Conservation (phyloP, 1,140 invertebrate species). For the Episyrphus balteatus region DNA sequence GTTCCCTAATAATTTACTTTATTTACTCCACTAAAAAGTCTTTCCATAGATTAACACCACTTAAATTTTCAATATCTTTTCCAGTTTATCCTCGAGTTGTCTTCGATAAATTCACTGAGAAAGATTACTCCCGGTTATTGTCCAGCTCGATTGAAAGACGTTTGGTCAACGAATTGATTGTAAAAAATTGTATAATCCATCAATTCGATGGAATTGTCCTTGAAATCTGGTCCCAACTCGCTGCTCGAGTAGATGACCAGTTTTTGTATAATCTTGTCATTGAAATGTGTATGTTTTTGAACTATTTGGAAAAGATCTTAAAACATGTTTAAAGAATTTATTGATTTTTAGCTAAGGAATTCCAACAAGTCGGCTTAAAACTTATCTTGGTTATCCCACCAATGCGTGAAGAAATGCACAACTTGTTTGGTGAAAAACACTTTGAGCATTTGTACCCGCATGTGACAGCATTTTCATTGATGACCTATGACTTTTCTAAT, state of each 20-base stretch:
- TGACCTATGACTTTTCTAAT: constrained; percentile 92
- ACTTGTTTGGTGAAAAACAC: constrained; percentile 64
- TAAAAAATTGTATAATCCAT: constrained; percentile 49
- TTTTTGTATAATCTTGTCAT: constrained; percentile 51
- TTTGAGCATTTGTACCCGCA: constrained; percentile 65
- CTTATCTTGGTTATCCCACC: constrained; percentile 80
- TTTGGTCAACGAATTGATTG: constrained; percentile 47
- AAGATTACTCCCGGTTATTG: constrained; percentile 55
- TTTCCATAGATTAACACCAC: neutral
- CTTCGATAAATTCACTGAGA: constrained; percentile 72
- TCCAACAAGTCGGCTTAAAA: constrained; percentile 39
- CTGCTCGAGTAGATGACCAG: constrained; percentile 51
- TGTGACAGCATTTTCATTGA: constrained; percentile 78
- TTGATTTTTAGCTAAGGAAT: constrained; percentile 16
- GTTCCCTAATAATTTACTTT: too few species aligned
- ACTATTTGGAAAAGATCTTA: neutral
- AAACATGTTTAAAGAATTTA: neutral
- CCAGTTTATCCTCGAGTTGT: constrained; percentile 71
- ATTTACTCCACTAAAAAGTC: too few species aligned
- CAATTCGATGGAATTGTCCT: constrained; percentile 79
- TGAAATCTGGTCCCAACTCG: constrained; percentile 79
- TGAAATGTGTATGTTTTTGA: constrained; percentile 41
- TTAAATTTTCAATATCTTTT: constrained; percentile 13
- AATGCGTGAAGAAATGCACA: constrained; percentile 49
- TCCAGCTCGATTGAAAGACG: constrained; percentile 45